Conservation (phyloP, 2,797 vertebrate genomes). For the Cheirogaleus major region DNA sequence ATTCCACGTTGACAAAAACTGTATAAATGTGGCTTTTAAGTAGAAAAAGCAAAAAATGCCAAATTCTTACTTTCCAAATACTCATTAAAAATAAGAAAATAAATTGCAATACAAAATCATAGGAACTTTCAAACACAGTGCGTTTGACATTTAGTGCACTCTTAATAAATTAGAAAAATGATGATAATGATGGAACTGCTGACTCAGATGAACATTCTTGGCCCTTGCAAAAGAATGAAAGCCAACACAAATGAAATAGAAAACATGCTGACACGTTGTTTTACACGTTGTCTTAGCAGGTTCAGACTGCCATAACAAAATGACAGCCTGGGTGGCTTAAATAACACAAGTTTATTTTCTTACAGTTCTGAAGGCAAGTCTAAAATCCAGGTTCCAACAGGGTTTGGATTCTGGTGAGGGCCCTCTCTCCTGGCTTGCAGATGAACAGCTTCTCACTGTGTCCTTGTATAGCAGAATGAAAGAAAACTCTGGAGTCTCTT, state of each 20-base stretch:
- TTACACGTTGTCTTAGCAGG: background rate
- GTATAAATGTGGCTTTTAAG: background rate
- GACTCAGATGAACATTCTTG: background rate
- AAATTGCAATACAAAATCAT: background rate
- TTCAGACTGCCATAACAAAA: background rate
- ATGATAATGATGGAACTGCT: background rate
- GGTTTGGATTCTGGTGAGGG: background rate
- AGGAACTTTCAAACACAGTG: background rate
- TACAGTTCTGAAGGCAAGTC: background rate
- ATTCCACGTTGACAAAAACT: background rate
- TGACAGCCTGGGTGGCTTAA: background rate
- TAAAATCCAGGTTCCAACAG: background rate
- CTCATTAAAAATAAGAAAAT: background rate
- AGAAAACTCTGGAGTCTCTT: background rate
- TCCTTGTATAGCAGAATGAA: background rate
- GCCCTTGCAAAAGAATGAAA: background rate
- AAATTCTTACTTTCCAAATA: slow-evolving; percentile 14
- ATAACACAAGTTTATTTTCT: background rate
- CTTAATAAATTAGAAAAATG: background rate
- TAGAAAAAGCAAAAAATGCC: background rate
- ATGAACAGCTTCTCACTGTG: background rate
- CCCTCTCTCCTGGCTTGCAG: background rate
- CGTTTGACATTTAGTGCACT: background rate
- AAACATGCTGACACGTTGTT: background rate
- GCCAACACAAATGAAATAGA: background rate